Evolutionary conservation across 1,140 invertebrate genomes (phyloP).

Genomic region (Globodera rostochiensis): DNA sequence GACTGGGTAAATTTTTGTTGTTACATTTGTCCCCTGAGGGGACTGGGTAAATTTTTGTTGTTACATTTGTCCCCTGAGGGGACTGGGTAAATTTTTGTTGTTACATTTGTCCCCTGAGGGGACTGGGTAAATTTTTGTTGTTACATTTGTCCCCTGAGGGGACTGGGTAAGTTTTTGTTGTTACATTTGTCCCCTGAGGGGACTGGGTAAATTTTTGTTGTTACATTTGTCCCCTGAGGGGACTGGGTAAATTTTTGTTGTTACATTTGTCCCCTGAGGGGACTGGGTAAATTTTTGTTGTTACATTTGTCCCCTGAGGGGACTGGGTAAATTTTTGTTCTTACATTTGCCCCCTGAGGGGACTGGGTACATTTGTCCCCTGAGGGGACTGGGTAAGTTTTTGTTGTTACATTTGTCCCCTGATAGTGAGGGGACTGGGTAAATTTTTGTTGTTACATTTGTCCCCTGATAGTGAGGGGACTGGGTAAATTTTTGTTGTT

Average conservation of each 20-base stretch:
- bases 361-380: too few species aligned
- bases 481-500: constrained; percentile 46
- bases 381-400: constrained; percentile 60
- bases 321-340: constrained; percentile 55
- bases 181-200: not conserved
- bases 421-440: constrained; percentile 50
- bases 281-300: constrained; percentile 55
- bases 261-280: not conserved
- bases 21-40: not conserved
- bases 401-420: too few species aligned
- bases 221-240: not conserved
- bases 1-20: constrained; percentile 55
- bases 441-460: not conserved
- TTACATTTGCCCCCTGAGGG: too few species aligned
- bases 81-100: constrained; percentile 55
- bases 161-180: constrained; percentile 55
- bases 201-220: constrained; percentile 55
- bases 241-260: constrained; percentile 55
- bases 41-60: constrained; percentile 55
- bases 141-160: not conserved
- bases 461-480: constrained; percentile 30
- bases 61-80: not conserved
- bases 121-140: constrained; percentile 55
- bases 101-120: not conserved
- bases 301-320: not conserved